A percentile compares a stretch with the other conserved stretches of the same genome.
Evolutionary conservation across 2,113 vertebrate genomes (phyloP).

Genomic region (Zosterops hypoxanthus): DNA sequence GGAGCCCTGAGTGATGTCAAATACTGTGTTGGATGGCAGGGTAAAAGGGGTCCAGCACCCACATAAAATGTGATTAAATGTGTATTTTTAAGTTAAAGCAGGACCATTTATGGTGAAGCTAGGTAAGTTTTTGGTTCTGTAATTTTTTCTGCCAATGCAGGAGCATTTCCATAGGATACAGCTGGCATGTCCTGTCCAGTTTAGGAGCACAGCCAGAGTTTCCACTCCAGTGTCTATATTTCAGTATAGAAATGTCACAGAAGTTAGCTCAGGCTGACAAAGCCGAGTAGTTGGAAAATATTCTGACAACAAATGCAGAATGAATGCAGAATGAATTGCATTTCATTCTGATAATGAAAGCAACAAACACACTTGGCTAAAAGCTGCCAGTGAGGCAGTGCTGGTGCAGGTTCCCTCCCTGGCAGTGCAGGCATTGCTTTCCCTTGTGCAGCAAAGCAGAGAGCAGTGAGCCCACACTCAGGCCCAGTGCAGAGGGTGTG

Average conservation of each 20-base stretch:
- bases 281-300: background rate
- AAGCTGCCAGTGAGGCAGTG: background rate
- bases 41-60: background rate
- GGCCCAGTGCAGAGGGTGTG: accelerated
- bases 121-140: background rate
- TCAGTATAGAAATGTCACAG: background rate
- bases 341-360: background rate
- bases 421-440: accelerated
- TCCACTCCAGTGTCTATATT: background rate
- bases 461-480: accelerated
- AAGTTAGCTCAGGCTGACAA: background rate
- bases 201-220: background rate
- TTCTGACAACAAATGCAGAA: background rate
- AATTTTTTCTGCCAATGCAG: background rate
- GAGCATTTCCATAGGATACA: background rate
- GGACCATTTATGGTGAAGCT: background rate
- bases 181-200: accelerated
- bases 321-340: too few relatives aligned
- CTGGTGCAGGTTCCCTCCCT: background rate
- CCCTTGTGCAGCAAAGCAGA: too few relatives aligned
- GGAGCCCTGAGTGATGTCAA: background rate
- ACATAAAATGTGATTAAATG: background rate
- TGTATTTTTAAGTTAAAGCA: background rate
- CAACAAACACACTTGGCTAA: background rate
- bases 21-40: background rate